A percentile compares a stretch with the other conserved stretches of the same genome.
Evolutionary conservation across 2,113 vertebrate species (phyloP).

Genomic region (Lophura nycthemera): DNA sequence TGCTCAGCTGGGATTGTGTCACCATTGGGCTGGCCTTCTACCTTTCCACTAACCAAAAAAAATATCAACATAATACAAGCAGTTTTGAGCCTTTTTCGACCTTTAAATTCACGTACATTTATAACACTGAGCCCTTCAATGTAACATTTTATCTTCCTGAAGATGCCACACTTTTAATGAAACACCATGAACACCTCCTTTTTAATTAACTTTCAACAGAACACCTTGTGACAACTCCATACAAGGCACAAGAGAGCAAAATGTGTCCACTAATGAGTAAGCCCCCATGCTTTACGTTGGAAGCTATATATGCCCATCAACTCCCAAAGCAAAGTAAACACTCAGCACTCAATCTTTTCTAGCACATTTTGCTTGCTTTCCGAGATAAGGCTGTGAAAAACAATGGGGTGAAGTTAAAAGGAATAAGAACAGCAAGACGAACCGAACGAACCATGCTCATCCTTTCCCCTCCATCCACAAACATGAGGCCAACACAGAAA

Average conservation of each 20-base stretch:
- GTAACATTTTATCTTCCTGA: background rate
- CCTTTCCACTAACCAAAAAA: slow-evolving; percentile 77
- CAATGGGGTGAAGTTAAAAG: background rate
- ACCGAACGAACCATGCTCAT: fast-evolving
- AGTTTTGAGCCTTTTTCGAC: background rate
- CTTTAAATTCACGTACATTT: background rate
- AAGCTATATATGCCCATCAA: background rate
- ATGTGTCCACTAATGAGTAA: background rate
- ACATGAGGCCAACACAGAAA: no score
- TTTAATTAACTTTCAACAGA: background rate
- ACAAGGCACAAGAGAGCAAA: fast-evolving
- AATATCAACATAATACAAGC: slow-evolving; percentile 19
- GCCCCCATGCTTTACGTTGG: fast-evolving
- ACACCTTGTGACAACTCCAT: background rate
- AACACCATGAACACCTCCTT: background rate
- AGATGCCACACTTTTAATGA: background rate
- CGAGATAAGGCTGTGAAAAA: background rate
- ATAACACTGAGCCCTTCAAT: background rate
- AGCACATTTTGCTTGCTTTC: background rate
- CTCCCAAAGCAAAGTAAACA: background rate
- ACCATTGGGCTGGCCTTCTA: slow-evolving; percentile 83
- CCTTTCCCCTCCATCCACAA: no score
- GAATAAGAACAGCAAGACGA: fast-evolving
- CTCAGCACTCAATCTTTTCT: background rate
- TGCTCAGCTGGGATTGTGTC: slow-evolving; percentile 78